These are phyloP conservation scores for Scaptomyza tumidula DNA, from an alignment of 2,888 invertebrate genomes.

Conservation along the genomic window DNA sequence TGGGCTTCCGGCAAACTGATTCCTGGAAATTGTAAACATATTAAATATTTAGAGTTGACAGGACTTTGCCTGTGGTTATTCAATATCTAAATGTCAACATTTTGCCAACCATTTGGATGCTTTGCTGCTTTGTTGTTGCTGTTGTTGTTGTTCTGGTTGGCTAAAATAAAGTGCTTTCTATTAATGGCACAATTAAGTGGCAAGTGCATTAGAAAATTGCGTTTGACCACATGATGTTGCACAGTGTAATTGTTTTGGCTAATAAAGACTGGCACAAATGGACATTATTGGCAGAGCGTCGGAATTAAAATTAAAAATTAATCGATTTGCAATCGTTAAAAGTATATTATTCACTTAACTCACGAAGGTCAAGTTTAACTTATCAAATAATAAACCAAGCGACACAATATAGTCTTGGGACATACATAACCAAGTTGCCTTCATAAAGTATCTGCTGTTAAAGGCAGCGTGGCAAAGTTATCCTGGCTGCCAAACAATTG, in stretches of 20 bases:
- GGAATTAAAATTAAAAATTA: conserved; percentile 32
- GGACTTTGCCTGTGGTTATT: not conserved
- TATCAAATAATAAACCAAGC: conserved; percentile 18
- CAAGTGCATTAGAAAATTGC: conserved; percentile 35
- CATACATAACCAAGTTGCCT: conserved; percentile 2
- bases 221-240: conserved; percentile 46
- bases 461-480: conserved; percentile 6
- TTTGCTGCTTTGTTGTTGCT: not conserved
- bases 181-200: conserved; percentile 50
- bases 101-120: not conserved
- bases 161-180: conserved; percentile 35
- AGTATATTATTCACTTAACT: not conserved
- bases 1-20: not conserved
- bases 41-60: not conserved
- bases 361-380: conserved; percentile 1
- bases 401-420: conserved; percentile 12
- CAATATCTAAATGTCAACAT: not conserved
- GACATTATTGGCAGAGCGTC: not conserved
- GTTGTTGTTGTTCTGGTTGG: not conserved
- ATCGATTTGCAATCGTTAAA: conserved; percentile 8
- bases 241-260: conserved; percentile 4
- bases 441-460: conserved; percentile 51
- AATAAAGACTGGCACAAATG: not conserved
- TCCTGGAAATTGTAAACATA: not conserved
- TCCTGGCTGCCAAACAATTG: conserved; percentile 12